These are phyloP conservation scores for Orbicella faveolata DNA, from an alignment of 64 coral and sea anemone species.

Conservation along the genomic window DNA sequence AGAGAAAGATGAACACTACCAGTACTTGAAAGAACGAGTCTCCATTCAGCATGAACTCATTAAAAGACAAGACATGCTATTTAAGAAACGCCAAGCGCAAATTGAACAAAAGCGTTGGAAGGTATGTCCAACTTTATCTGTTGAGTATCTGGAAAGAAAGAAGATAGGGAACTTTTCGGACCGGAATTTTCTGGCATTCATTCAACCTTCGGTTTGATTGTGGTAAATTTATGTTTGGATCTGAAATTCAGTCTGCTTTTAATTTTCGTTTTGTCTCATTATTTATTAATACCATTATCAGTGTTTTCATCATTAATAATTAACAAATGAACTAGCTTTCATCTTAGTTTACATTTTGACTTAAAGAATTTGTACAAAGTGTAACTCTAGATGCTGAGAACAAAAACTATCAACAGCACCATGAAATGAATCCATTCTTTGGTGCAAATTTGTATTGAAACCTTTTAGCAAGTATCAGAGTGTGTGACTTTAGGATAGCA, in stretches of 20 bases:
- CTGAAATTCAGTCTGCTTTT: background rate
- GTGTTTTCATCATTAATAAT: background rate
- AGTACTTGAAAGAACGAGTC: conserved; percentile 81
- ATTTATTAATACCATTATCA: no score
- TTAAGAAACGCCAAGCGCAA: conserved; percentile 51
- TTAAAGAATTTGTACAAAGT: background rate
- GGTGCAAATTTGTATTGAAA: no score
- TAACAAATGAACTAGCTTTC: background rate
- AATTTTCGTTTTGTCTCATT: background rate
- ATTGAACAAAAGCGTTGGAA: conserved; percentile 59
- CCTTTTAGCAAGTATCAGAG: no score
- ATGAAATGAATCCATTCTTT: no score
- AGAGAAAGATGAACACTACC: conserved; percentile 63
- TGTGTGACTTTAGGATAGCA: background rate
- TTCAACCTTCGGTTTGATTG: no score
- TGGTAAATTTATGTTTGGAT: background rate
- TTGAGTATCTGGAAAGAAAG: background rate
- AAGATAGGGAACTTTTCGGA: no score
- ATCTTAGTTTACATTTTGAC: background rate
- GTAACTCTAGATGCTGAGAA: no score
- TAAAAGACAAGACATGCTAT: conserved; percentile 76
- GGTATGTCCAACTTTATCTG: conserved; percentile 18
- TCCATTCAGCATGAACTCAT: conserved; percentile 83
- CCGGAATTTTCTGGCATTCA: no score
- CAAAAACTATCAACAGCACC: no score